Conservation (phyloP, 1,140 invertebrate genomes). For the Diachasmimorpha longicaudata region DNA sequence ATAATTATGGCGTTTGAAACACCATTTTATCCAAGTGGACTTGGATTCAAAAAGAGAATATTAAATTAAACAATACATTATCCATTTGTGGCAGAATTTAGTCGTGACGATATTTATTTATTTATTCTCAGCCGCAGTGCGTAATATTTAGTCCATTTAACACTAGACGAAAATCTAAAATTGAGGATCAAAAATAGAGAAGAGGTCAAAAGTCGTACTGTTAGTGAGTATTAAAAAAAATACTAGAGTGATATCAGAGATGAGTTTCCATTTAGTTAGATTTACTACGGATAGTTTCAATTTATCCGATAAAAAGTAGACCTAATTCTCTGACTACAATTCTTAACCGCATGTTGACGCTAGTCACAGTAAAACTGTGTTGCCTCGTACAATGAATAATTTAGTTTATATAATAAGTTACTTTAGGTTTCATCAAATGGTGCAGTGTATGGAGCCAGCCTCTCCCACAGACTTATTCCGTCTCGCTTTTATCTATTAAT, state of each 20-base stretch:
- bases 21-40: slow-evolving; percentile 8
- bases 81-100: neutral
- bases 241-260: neutral
- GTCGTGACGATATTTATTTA: neutral
- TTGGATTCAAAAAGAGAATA: neutral
- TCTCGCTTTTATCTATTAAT: slow-evolving; percentile 10
- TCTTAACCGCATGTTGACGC: neutral
- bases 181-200: too few relatives aligned
- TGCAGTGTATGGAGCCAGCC: neutral
- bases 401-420: neutral
- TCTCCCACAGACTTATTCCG: neutral
- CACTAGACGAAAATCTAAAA: too few relatives aligned
- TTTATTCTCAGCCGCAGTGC: neutral
- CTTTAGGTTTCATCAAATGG: neutral
- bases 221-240: too few relatives aligned
- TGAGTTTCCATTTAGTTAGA: neutral
- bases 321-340: neutral
- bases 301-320: neutral
- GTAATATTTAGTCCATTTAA: too few relatives aligned
- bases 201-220: too few relatives aligned
- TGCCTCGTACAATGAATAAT: neutral
- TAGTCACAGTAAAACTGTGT: neutral
- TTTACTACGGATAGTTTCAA: too few relatives aligned
- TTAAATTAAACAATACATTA: neutral
- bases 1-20: slow-evolving; percentile 22